Percentiles rank a stretch among this genome's conserved stretches.
Conservation (phyloP, 2,113 vertebrate genomes). For the Ailurus styani region DNA sequence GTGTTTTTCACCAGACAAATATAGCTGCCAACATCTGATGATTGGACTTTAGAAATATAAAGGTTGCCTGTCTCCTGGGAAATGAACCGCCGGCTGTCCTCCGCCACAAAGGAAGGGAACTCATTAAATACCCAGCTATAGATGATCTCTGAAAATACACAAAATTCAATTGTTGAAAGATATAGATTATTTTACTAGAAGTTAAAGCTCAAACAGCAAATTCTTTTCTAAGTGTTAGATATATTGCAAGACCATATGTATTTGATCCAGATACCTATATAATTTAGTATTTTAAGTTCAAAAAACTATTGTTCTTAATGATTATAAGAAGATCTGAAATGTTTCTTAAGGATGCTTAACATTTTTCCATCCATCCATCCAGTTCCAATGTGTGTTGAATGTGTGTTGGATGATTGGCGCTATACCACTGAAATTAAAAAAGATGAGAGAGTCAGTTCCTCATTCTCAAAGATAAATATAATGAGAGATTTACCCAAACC, state of each 20-base stretch:
- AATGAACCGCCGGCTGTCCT: conserved; percentile 97
- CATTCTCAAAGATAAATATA: neutral
- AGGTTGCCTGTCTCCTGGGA: conserved; percentile 97
- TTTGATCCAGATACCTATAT: neutral
- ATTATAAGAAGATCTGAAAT: neutral
- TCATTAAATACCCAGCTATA: conserved; percentile 99
- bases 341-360: neutral
- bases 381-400: neutral
- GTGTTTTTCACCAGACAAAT: conserved; percentile 97
- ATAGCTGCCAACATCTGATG: conserved; percentile 96
- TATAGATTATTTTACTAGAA: neutral
- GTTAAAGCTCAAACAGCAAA: neutral
- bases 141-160: conserved; percentile 88
- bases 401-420: neutral
- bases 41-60: conserved; percentile 97
- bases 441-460: neutral
- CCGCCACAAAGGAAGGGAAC: conserved; percentile 95
- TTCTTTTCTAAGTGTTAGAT: neutral
- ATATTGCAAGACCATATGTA: neutral
- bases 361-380: neutral
- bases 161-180: conserved; percentile 55
- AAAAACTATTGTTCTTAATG: neutral
- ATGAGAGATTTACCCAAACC: neutral
- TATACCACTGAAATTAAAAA: neutral
- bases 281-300: neutral